A percentile compares a stretch with the other conserved stretches of the same genome.
phyloP scores from a whole-genome alignment of 2,113 vertebrate species.

The Bettongia penicillata region DNA sequence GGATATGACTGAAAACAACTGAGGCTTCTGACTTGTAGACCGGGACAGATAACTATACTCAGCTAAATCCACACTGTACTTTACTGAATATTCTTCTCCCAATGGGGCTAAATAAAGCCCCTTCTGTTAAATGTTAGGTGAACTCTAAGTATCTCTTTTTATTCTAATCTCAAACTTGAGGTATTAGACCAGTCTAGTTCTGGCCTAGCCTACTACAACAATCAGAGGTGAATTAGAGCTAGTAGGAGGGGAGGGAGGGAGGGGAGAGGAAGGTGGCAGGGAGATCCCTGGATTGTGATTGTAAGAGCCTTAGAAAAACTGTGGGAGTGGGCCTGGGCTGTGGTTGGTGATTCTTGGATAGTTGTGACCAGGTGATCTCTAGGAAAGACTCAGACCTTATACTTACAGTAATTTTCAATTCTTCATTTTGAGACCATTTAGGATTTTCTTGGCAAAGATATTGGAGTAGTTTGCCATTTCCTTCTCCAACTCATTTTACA shows the following conservation, averaged over 20 bases:
- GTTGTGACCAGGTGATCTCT: neutral
- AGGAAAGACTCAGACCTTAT: neutral
- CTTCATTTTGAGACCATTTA: neutral
- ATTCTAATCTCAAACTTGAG: neutral
- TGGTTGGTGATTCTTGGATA: neutral
- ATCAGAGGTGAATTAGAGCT: neutral
- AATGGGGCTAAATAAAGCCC: neutral
- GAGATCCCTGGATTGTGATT: neutral
- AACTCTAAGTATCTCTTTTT: neutral
- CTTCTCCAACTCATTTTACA: neutral
- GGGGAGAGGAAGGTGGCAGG: neutral
- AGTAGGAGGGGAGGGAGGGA: neutral
- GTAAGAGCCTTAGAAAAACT: neutral
- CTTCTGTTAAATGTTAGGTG: neutral
- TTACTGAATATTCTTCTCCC: neutral
- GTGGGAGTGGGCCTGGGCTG: neutral
- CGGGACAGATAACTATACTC: neutral
- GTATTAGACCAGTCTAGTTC: neutral
- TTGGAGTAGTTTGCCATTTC: neutral
- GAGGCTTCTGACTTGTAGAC: neutral
- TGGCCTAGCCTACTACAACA: neutral
- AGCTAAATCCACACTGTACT: neutral
- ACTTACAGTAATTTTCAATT: neutral
- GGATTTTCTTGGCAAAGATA: neutral
- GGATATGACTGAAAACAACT: no score